These are phyloP conservation scores for Bovichtus diacanthus DNA, from an alignment of 2,797 vertebrate genomes.

Conservation along the genomic window DNA sequence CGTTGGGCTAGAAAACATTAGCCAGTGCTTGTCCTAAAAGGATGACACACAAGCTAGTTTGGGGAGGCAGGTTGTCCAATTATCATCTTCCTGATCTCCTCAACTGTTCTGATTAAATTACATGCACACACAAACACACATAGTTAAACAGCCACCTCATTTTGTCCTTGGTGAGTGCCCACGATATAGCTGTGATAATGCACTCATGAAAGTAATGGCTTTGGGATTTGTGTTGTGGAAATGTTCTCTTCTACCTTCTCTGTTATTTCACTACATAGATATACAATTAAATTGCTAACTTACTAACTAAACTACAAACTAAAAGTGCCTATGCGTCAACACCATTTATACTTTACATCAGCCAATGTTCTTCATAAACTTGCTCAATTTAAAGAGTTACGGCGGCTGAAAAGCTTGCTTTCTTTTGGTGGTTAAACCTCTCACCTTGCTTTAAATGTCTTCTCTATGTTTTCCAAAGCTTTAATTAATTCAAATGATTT, in stretches of 20 bases:
- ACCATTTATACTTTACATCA: not conserved
- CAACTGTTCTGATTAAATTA: conserved; percentile 14
- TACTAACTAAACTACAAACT: too few relatives aligned
- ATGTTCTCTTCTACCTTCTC: conserved; percentile 5
- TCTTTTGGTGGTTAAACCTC: not conserved
- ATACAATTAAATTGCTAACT: not conserved
- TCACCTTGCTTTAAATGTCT: not conserved
- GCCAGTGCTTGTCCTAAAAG: conserved; percentile 8
- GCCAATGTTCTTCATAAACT: not conserved
- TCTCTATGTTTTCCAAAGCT: not conserved
- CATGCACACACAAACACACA: not conserved
- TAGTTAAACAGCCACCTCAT: not conserved
- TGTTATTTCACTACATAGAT: not conserved
- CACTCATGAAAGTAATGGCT: conserved; percentile 34
- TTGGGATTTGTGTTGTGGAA: conserved; percentile 18
- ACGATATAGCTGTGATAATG: conserved; percentile 15
- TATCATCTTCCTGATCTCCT: conserved; percentile 32
- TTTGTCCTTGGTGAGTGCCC: conserved; percentile 1
- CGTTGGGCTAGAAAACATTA: conserved; percentile 24
- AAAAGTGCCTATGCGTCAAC: not conserved
- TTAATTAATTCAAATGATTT: not conserved
- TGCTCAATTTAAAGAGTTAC: not conserved
- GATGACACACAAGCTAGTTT: conserved; percentile 23
- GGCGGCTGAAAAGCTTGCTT: not conserved
- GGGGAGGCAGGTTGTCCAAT: conserved; percentile 15